Evolutionary conservation across 37 sponge, comb jelly and placozoan genomes (phyloP).

Genomic region (Axinella damicornis): DNA sequence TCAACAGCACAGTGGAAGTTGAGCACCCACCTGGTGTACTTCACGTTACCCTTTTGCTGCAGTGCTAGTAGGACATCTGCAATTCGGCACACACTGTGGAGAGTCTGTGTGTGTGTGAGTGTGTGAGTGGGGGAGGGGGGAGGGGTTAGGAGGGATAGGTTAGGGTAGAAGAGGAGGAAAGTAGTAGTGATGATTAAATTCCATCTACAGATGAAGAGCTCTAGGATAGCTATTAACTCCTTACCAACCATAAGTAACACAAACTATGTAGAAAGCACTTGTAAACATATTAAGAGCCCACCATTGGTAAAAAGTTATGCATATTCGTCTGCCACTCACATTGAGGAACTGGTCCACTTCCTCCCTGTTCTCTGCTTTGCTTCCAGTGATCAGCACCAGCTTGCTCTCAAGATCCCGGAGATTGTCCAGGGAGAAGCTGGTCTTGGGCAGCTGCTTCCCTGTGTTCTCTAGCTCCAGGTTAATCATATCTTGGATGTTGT

Average conservation of each 20-base stretch:
- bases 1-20: slow-evolving; percentile 6
- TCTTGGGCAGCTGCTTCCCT: slow-evolving; percentile 29
- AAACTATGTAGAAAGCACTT: too few species aligned
- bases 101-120: slow-evolving; percentile 19
- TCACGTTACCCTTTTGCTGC: slow-evolving; percentile 53
- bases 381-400: slow-evolving; percentile 81
- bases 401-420: slow-evolving; percentile 85
- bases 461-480: slow-evolving; percentile 10
- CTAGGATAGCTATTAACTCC: too few species aligned
- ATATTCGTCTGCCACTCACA: slow-evolving; percentile 18
- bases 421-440: slow-evolving; percentile 63
- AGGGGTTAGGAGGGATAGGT: too few species aligned
- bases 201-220: too few species aligned
- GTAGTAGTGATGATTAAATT: too few species aligned
- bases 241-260: too few species aligned
- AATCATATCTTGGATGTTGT: slow-evolving; percentile 53
- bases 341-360: slow-evolving; percentile 63
- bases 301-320: too few species aligned
- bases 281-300: too few species aligned
- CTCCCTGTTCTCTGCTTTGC: slow-evolving; percentile 51
- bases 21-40: slow-evolving; percentile 50
- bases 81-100: slow-evolving; percentile 54
- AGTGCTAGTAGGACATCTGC: slow-evolving; percentile 50
- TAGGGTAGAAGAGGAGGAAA: too few species aligned
- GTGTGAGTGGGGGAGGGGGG: too few species aligned